Base-by-base conservation (phyloP, 2,888 invertebrate genomes). In the Didymodactylos carnosus region DNA sequence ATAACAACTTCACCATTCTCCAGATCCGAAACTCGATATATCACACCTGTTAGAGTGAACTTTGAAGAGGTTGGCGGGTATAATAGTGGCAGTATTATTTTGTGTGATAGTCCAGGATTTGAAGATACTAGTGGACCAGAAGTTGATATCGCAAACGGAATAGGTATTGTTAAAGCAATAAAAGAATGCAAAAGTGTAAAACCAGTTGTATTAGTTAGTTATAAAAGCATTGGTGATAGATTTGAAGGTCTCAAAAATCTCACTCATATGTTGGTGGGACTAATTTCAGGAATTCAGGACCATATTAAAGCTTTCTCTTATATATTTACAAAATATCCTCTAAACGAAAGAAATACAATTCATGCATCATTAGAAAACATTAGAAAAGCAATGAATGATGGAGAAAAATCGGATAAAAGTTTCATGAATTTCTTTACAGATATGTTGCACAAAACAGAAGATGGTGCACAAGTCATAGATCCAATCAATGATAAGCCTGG, bases 41-140 rank as follows among this genome's bases (percentile, higher is more conserved):
- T 49, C 13, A 23, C 49, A 11, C 25, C 49, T 49, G 49, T 49
- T 49, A 13, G 10, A 23, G 23, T 49, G 23, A 49, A 49, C 13
- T 49, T 8, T 25, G 13, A 7, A 23, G 13, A 13, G n/a, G 49
- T 49, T 3, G 49, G 23, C 8, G 49, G 11, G 25, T 49, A 7
- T 3, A 49, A 7, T 49, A 49, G 13, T 7, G 23, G 23, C 6
- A 23, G 23, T 49, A 72, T 72, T n/a, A 41, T 71, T 10, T 19
- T 71, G 7, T 72, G 72, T 19, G 72, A 72, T 53, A 72, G 35
- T 23, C 72, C 72, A 13, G 72, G 72, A 23, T 72, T 72, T 25
- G 14, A 25, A 6, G 72, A 72, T 53, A 72, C 72, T 39, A 25
- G 7, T n/a, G 72, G 72, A 23, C n/a, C 46, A 23, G 72, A 72